phyloP scores from a whole-genome alignment of 2,888 invertebrate genomes.

The Dichetophora obliterata region DNA sequence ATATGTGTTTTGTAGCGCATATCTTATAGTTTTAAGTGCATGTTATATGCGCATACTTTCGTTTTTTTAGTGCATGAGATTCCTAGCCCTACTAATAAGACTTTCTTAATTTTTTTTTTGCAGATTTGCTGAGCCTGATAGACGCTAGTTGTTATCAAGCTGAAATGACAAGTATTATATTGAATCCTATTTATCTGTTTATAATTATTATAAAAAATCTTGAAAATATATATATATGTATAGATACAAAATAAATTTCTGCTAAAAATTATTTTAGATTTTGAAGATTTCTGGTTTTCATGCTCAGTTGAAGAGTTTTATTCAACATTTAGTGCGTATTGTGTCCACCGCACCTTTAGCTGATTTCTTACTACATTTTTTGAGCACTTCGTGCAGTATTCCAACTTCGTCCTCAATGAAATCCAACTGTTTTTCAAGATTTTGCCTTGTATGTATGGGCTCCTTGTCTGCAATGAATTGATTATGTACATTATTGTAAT shows the following conservation, averaged over 20 bases:
- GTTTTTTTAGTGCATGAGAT: too few relatives aligned
- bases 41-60: too few relatives aligned
- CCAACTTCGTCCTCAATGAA: constrained; percentile 65
- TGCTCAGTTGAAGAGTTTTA: background rate
- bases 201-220: background rate
- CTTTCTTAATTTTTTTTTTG: constrained; percentile 31
- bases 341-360: background rate
- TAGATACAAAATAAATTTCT: background rate
- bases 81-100: too few relatives aligned
- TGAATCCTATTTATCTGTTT: background rate
- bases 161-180: background rate
- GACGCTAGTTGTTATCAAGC: too few relatives aligned
- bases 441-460: constrained; percentile 41
- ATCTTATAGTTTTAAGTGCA: too few relatives aligned
- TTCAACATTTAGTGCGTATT: constrained; percentile 9
- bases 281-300: too few relatives aligned
- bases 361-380: constrained; percentile 46
- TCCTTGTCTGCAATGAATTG: constrained; percentile 41
- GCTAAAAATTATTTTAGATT: too few relatives aligned
- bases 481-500: background rate
- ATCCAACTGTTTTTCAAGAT: constrained; percentile 59
- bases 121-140: constrained; percentile 35
- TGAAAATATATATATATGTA: background rate
- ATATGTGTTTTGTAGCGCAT: too few relatives aligned
- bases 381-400: constrained; percentile 57